A percentile compares a stretch with the other conserved stretches of the same genome.
These are phyloP conservation scores for Ctenoplectra terminalis DNA, from an alignment of 1,140 invertebrate species.

Conservation along the genomic window DNA sequence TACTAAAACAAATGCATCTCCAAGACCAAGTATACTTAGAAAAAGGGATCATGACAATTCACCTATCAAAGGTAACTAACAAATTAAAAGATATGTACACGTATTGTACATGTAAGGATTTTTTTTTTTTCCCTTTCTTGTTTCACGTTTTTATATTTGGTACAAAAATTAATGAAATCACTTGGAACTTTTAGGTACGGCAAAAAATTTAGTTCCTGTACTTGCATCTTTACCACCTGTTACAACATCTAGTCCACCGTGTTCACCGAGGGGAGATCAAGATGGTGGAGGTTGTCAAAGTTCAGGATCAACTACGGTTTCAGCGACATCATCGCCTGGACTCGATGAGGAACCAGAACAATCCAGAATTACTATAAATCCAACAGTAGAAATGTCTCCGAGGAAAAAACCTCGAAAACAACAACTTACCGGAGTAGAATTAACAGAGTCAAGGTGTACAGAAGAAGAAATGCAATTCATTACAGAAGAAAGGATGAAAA, in stretches of 20 bases:
- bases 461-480: conserved; percentile 89
- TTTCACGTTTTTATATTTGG: background rate
- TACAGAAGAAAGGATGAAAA: conserved; percentile 84
- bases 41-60: conserved; percentile 86
- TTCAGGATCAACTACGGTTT: conserved; percentile 90
- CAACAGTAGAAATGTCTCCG: conserved; percentile 81
- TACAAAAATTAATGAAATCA: background rate
- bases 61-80: conserved; percentile 82
- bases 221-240: conserved; percentile 83
- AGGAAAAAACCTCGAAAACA: conserved; percentile 84
- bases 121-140: too few relatives aligned
- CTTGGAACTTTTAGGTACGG: conserved; percentile 70
- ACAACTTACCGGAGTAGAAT: conserved; percentile 79
- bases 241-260: conserved; percentile 80
- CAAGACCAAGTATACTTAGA: conserved; percentile 87
- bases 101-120: background rate
- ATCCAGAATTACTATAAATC: conserved; percentile 77
- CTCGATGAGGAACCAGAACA: conserved; percentile 86
- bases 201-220: conserved; percentile 85
- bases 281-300: conserved; percentile 82
- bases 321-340: conserved; percentile 89
- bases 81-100: background rate
- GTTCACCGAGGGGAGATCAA: conserved; percentile 81
- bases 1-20: conserved; percentile 86
- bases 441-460: conserved; percentile 82